Conservation (phyloP, 2,888 invertebrate species). For the Drosophila fulvimacula region DNA sequence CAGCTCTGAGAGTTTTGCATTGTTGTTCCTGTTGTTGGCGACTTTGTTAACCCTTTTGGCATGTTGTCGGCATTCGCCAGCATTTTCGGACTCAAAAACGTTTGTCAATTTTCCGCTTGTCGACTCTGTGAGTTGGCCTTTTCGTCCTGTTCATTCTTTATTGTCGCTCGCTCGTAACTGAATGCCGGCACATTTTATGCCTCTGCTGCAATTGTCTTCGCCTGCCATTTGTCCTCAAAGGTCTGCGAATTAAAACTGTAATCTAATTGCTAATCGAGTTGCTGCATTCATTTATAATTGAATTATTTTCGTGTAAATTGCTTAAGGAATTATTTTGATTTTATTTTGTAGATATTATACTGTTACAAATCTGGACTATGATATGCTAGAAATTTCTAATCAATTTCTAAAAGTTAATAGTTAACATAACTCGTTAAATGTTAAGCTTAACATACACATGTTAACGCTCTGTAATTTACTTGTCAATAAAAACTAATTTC, state of each 20-base stretch:
- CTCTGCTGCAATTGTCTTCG: conserved; percentile 28
- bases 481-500: not conserved
- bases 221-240: not conserved
- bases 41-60: conserved; percentile 43
- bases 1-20: conserved; percentile 54
- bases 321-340: not conserved
- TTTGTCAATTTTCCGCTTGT: conserved; percentile 81
- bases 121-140: conserved; percentile 72
- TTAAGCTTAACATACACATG: not conserved
- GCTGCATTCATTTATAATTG: not conserved
- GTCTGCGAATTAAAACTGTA: not conserved
- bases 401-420: too few relatives aligned
- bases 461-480: too few relatives aligned
- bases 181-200: conserved; percentile 19
- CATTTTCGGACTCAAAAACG: conserved; percentile 64
- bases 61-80: conserved; percentile 49
- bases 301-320: not conserved
- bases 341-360: too few relatives aligned
- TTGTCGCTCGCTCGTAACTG: conserved; percentile 25
- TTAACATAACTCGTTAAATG: not conserved
- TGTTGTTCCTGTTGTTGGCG: conserved; percentile 44
- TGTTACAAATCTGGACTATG: too few relatives aligned
- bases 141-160: conserved; percentile 39
- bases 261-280: conserved; percentile 9
- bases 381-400: too few relatives aligned